phyloP scores from a whole-genome alignment of 2,888 invertebrate species.

The Perdita meconis region DNA sequence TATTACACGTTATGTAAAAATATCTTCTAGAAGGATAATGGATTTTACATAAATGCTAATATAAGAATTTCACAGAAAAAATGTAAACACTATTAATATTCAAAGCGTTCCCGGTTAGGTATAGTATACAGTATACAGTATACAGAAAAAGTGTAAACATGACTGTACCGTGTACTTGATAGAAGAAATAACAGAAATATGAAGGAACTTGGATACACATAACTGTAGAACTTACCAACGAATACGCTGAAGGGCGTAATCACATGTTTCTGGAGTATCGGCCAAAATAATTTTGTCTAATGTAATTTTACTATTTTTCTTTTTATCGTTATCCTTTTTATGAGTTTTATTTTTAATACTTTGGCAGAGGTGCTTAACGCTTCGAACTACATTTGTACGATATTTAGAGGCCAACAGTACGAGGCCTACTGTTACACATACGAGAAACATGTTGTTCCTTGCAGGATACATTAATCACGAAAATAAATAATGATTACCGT shows the following conservation, averaged over 20 bases:
- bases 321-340: conserved; percentile 37
- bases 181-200: conserved; percentile 5
- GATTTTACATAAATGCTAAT: neutral
- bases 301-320: conserved; percentile 68
- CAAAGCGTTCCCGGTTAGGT: neutral
- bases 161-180: neutral
- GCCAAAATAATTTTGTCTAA: conserved; percentile 80
- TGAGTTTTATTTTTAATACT: conserved; percentile 65
- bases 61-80: neutral
- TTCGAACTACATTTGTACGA: conserved; percentile 79
- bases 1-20: neutral
- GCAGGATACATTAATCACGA: conserved; percentile 71
- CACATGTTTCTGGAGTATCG: conserved; percentile 81
- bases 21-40: neutral
- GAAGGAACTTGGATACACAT: conserved; percentile 6
- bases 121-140: neutral
- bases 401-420: conserved; percentile 82
- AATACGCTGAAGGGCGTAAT: conserved; percentile 82
- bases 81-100: conserved; percentile 12
- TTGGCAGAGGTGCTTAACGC: conserved; percentile 79
- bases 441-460: conserved; percentile 79
- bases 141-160: conserved; percentile 49
- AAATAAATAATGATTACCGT: conserved; percentile 35
- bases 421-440: conserved; percentile 81
- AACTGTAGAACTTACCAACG: conserved; percentile 73